Conservation (phyloP, 1,140 invertebrate species). For the Aplysia californica region DNA sequence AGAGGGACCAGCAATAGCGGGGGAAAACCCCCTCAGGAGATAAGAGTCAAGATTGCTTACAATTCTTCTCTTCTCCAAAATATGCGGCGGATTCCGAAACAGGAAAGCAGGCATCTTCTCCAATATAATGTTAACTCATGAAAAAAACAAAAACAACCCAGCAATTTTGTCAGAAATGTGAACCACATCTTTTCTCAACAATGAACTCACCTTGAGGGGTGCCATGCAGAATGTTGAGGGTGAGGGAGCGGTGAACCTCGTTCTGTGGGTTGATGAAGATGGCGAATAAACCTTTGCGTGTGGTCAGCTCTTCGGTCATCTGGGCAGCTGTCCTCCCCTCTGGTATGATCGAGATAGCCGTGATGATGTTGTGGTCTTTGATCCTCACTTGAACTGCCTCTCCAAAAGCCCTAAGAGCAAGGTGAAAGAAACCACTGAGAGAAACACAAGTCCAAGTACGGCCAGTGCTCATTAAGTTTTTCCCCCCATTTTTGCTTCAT, state of each 20-base stretch:
- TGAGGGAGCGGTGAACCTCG: conserved; percentile 86
- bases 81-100: too few species aligned
- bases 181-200: too few species aligned
- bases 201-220: conserved; percentile 82
- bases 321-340: conserved; percentile 88
- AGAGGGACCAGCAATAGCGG: too few species aligned
- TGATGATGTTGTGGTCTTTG: conserved; percentile 82
- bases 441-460: neutral
- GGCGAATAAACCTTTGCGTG: conserved; percentile 86
- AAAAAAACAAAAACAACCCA: too few species aligned
- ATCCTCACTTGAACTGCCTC: conserved; percentile 88
- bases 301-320: conserved; percentile 89
- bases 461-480: too few species aligned
- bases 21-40: too few species aligned
- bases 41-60: too few species aligned
- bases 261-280: conserved; percentile 88
- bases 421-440: neutral
- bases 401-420: conserved; percentile 80
- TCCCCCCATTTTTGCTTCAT: too few species aligned
- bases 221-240: conserved; percentile 91
- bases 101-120: too few species aligned
- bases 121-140: too few species aligned
- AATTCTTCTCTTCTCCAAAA: too few species aligned
- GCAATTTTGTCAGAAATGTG: too few species aligned
- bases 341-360: conserved; percentile 85